Base-by-base conservation (phyloP, 1,140 invertebrate species). In the Hylyphantes graminicola region DNA sequence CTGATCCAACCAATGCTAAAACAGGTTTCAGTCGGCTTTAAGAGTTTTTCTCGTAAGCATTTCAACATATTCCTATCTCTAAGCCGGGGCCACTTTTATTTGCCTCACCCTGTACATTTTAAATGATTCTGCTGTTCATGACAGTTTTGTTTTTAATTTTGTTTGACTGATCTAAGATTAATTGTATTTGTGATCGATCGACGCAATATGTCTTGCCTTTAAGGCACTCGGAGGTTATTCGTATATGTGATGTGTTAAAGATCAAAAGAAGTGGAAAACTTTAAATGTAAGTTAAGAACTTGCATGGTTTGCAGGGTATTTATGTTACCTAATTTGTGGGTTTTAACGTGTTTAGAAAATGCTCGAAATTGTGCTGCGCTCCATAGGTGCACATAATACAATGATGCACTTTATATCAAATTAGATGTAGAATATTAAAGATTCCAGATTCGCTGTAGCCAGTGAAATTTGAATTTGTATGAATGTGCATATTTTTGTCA, bases 221-320 rank as follows among this genome's bases (percentile, higher is more conserved):
- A 67, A 78, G 76, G 76, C 59, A 13, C 51, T 21, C 35, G 53
- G 76, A 54, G 67, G 48, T 78, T 59, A 74, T 74, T 74, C 57
- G 19, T 74, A 63, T 67, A 78, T 78, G 76, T 78, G 76, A 78
- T 80, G 77, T 80, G 35, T 35, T 35, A 59, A 80, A 80, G 77
- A 80, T 80, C 77, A 80, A 80, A 80, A 68, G 59, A 80, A 70
- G 21, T 80, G 65, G 65, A 80, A n/a, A 35, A 80, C 54, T 80
- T 54, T 70, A 35, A 35, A 59, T 80, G 77, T 68, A 70, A 80
- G 64, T 80, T 80, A 57, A 59, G 70, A 70, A 48, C 77, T 59
- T 80, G 70, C 59, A 80, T 53, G 51, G 77, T 80, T 59, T 68
- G 77, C 77, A 80, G 77, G 77, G 77, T 80, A 78, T 78, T 68